A percentile compares a stretch with the other conserved stretches of the same genome.
phyloP scores from a whole-genome alignment of 2,888 invertebrate genomes.

The Eristalis intricaria region DNA sequence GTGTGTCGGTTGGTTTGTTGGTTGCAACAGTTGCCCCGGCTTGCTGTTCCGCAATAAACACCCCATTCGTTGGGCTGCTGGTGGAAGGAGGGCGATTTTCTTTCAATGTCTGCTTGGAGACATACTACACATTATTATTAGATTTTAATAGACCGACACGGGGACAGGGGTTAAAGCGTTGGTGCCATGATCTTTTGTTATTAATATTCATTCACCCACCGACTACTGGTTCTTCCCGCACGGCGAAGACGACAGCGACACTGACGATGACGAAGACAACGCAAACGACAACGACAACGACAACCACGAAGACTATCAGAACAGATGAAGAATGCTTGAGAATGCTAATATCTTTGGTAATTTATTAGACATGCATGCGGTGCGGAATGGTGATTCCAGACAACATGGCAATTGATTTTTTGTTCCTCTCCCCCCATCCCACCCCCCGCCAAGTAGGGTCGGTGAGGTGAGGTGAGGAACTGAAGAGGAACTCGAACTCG shows the following conservation, averaged over 20 bases:
- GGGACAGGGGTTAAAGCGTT: constrained; percentile 43
- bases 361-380: constrained; percentile 66
- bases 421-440: constrained; percentile 2
- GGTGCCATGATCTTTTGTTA: constrained; percentile 67
- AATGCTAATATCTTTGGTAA: constrained; percentile 69
- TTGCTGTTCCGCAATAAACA: constrained; percentile 57
- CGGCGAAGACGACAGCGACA: neutral
- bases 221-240: neutral
- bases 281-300: constrained; percentile 13
- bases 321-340: constrained; percentile 70
- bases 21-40: constrained; percentile 20
- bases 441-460: too few relatives aligned
- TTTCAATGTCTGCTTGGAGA: constrained; percentile 32
- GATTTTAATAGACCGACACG: constrained; percentile 52
- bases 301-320: constrained; percentile 30
- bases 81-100: constrained; percentile 22
- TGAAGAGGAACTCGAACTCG: neutral
- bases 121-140: constrained; percentile 27
- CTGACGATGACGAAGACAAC: constrained; percentile 5
- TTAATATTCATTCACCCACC: constrained; percentile 65
- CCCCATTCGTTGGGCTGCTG: constrained; percentile 49
- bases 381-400: constrained; percentile 64
- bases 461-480: neutral
- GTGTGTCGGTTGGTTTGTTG: neutral
- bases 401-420: constrained; percentile 61